Evolutionary conservation across 2,888 invertebrate genomes (phyloP).

Genomic region (Spialia ferax): DNA sequence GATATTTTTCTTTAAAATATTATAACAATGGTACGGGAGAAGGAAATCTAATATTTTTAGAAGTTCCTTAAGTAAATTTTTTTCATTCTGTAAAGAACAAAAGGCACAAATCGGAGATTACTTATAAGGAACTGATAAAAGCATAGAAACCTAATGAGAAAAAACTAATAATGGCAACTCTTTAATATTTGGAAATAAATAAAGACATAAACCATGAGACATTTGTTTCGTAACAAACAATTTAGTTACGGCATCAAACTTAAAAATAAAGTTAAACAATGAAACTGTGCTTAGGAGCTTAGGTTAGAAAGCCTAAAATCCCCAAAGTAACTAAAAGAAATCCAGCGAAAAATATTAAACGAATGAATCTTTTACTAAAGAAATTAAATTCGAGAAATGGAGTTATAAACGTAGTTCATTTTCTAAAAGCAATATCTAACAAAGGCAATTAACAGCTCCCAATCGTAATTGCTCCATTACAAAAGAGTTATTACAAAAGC

Average conservation of each 20-base stretch:
- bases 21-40: no score
- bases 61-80: no score
- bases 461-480: conserved; percentile 37
- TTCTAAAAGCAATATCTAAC: conserved; percentile 34
- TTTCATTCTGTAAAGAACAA: no score
- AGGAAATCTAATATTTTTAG: no score
- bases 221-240: background rate
- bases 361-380: conserved; percentile 1
- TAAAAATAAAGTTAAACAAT: background rate
- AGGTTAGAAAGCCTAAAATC: background rate
- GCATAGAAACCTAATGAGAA: no score
- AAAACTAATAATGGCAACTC: no score
- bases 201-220: no score
- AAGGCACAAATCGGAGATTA: no score
- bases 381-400: conserved; percentile 12
- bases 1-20: no score
- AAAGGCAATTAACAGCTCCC: conserved; percentile 30
- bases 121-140: no score
- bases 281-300: background rate
- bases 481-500: conserved; percentile 33
- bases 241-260: background rate
- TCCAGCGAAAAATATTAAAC: background rate
- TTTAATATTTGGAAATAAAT: no score
- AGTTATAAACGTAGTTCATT: conserved; percentile 27
- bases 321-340: background rate